Conservation (phyloP, 1,140 invertebrate genomes). For the Asobara japonica region DNA sequence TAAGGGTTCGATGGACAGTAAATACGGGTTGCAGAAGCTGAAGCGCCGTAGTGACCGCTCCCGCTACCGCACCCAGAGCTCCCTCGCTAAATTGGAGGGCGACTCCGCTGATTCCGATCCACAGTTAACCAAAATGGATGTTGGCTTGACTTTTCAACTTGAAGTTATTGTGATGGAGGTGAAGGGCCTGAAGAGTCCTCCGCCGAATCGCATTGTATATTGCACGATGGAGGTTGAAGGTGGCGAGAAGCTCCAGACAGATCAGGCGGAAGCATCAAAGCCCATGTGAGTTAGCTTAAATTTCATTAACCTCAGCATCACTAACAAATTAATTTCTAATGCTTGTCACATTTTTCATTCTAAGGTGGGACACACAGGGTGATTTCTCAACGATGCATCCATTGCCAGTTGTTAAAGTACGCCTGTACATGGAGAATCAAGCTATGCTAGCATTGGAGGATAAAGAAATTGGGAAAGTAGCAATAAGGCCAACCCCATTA, state of each 20-base stretch:
- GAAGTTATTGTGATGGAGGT: constrained; percentile 99
- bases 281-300: constrained; percentile 84
- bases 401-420: constrained; percentile 95
- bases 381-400: constrained; percentile 98
- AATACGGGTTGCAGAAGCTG: constrained; percentile 94
- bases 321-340: neutral
- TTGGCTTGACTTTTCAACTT: constrained; percentile 94
- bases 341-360: neutral
- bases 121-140: constrained; percentile 94
- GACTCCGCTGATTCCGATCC: constrained; percentile 91
- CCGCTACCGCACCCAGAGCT: constrained; percentile 77
- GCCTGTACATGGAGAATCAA: constrained; percentile 97
- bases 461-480: constrained; percentile 96
- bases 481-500: constrained; percentile 89
- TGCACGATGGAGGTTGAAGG: constrained; percentile 99
- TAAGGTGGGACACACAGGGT: constrained; percentile 95
- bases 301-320: too few relatives aligned
- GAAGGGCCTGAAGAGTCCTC: constrained; percentile 95
- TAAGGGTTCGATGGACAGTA: constrained; percentile 96
- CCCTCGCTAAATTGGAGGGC: constrained; percentile 91
- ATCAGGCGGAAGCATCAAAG: constrained; percentile 98
- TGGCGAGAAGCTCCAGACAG: constrained; percentile 98
- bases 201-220: constrained; percentile 97
- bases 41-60: constrained; percentile 76
- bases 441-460: constrained; percentile 98